Evolutionary conservation across 2,797 vertebrate species (phyloP).

Genomic region (Rachycentron canadum): DNA sequence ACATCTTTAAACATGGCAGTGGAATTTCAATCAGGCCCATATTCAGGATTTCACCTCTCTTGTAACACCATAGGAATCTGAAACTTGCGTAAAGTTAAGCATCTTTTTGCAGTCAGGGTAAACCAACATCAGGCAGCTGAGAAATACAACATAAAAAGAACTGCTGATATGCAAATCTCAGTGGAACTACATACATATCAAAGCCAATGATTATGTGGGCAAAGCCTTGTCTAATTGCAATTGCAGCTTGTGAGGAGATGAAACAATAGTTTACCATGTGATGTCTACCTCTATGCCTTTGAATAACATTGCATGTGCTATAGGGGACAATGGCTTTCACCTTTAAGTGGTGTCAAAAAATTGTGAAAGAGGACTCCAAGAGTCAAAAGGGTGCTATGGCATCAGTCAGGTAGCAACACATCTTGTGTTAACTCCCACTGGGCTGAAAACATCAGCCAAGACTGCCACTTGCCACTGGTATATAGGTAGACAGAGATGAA

Average conservation of each 20-base stretch:
- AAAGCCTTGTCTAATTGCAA: constrained; percentile 65
- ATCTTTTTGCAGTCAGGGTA: constrained; percentile 59
- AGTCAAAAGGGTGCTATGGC: constrained; percentile 40
- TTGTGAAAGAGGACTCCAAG: constrained; percentile 4
- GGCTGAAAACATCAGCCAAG: constrained; percentile 18
- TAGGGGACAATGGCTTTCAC: constrained; percentile 43
- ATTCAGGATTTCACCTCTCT: constrained; percentile 29
- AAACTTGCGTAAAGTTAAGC: constrained; percentile 56
- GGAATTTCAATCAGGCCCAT: constrained; percentile 73
- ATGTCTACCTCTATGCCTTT: constrained; percentile 51
- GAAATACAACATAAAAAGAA: constrained; percentile 62
- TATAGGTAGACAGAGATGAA: not conserved
- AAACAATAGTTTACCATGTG: constrained; percentile 64
- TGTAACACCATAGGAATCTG: constrained; percentile 26
- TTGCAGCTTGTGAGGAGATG: constrained; percentile 56
- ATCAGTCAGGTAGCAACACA: constrained; percentile 18
- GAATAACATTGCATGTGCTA: constrained; percentile 44
- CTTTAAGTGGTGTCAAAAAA: constrained; percentile 57
- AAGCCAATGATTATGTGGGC: constrained; percentile 65
- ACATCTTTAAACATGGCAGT: constrained; percentile 63
- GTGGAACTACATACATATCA: constrained; percentile 65
- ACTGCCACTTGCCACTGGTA: constrained; percentile 3
- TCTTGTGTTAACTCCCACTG: constrained; percentile 24
- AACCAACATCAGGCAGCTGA: constrained; percentile 48
- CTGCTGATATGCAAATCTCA: constrained; percentile 64